Evolutionary conservation across 2,888 invertebrate species (phyloP), one percentile per base, ranked within the genome.

Genomic region (Thereva unica): DNA sequence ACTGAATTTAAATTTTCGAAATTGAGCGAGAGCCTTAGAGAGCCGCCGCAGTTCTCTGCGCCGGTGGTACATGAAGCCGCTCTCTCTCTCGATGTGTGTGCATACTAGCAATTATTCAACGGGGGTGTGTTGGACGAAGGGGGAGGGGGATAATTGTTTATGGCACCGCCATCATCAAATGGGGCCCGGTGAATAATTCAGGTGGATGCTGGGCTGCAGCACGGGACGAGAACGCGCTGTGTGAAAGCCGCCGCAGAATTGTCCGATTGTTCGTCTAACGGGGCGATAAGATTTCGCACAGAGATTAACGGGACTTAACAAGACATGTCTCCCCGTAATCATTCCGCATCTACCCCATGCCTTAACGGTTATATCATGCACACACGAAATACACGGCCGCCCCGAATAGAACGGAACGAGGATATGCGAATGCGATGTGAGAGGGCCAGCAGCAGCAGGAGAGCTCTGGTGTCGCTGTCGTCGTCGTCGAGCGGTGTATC

Each of bases 101-200:
- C 23, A 23, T 23, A 23, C 23, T 23, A 23, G 23, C 23, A 23
- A 23, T 23, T 23, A 23, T 23, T 23, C 23, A 23, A 23, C 23
- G 23, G 23, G 23, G 23, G 23, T 23, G 1, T 23, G 23, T 23
- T 23, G 23, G 1, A n/a, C n/a, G n/a, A n/a, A n/a, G 23, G 23
- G 23, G 23, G 23, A 2, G 23, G 41, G 65, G 47, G 45, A 65
- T 55, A 65, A 65, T 65, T 65, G 55, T 65, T 65, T 65, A 65
- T 56, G 65, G 65, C 55, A 56, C 12, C 54, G 54, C 56, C 56
- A 54, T 61, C 61, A 61, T 61, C 44, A 68, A 68, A 64, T 64
- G 45, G 56, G 57, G 53, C 56, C 50, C 59, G 59, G 34, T 59
- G 55, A 68, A 66, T 66, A 66, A 66, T 61, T 68, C 65, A 66